Base-by-base conservation (phyloP, 1,140 invertebrate genomes). In the Neodiprion lecontei region DNA sequence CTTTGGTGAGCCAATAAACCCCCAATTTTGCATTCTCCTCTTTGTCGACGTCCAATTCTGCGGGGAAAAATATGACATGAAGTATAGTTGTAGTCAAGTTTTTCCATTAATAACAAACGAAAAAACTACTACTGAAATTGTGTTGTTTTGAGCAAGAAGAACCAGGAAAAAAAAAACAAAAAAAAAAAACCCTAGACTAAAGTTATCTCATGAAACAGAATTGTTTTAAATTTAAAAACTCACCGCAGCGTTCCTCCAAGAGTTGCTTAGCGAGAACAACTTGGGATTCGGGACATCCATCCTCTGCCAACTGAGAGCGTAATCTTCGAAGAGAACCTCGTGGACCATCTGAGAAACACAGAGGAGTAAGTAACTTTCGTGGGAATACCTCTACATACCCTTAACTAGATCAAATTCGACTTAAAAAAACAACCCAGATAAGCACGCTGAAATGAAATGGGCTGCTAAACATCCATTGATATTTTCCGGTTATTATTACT, bases 1-100 rank as follows among this genome's bases (percentile, higher is more conserved):
- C 95, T 87, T 94, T 94, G 14, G 96, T 93, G 8, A 98, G 84
- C 96, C 96, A 98, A 81, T 95, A 94, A 61, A 98, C 92, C 0
- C 95, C 96, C 74, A 92, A 79, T 61, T 90, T 86, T 9, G 90
- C 91, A 86, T 94, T 94, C 81, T 92, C 91, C 79, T 89, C 89
- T 79, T 89, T 90, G 69, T 92, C 90, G 49, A 86, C 84, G 17
- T 90, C 88, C 68, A 87, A 80, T 80, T 91, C 91, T 91, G 23
- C n/a, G 48, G 53, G 71, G 2, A 75, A 72, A 66, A 12, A 21
- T 72, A 67, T 66, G 14, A 65, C 21, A 48, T 70, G 7, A 48
- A 14, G 28, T 48, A 48, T 49, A 69, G 17, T 61, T 10, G 72
- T 14, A 21, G 72, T 61, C 5, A 48, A 74, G 21, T 1, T 17